Conservation (phyloP, 2,113 vertebrate genomes). For the Callionymus lyra region DNA sequence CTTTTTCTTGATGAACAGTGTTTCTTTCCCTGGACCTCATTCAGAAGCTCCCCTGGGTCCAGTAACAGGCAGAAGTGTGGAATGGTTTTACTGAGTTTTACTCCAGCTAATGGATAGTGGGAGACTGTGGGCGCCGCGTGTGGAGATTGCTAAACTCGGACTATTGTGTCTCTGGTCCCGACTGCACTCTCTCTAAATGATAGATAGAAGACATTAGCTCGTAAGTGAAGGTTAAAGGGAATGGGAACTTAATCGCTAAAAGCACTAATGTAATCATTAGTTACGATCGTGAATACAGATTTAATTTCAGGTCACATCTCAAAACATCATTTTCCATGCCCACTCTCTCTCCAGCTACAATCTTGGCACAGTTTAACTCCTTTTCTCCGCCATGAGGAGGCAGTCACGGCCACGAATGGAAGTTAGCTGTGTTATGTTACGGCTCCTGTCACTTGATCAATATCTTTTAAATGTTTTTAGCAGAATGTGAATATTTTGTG, state of each 20-base stretch:
- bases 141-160: slow-evolving; percentile 11
- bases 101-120: slow-evolving; percentile 32
- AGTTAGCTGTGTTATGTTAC: slow-evolving; percentile 82
- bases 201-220: slow-evolving; percentile 4
- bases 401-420: slow-evolving; percentile 68
- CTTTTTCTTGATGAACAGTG: slow-evolving; percentile 43
- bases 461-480: slow-evolving; percentile 65
- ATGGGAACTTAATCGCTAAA: slow-evolving; percentile 12
- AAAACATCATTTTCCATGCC: neutral
- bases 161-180: neutral
- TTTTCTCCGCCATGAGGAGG: slow-evolving; percentile 57
- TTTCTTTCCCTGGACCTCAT: slow-evolving; percentile 34
- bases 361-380: slow-evolving; percentile 64
- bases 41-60: slow-evolving; percentile 28
- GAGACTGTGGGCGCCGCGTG: slow-evolving; percentile 3
- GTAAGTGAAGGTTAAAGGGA: slow-evolving; percentile 7
- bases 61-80: slow-evolving; percentile 32
- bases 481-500: no score
- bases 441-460: no score
- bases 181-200: neutral
- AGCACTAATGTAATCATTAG: slow-evolving; percentile 8
- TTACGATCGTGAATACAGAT: neutral
- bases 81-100: slow-evolving; percentile 39
- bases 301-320: slow-evolving; percentile 7
- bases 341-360: slow-evolving; percentile 65